Base-by-base conservation (phyloP, 1,140 invertebrate genomes). In the Orius laevigatus region DNA sequence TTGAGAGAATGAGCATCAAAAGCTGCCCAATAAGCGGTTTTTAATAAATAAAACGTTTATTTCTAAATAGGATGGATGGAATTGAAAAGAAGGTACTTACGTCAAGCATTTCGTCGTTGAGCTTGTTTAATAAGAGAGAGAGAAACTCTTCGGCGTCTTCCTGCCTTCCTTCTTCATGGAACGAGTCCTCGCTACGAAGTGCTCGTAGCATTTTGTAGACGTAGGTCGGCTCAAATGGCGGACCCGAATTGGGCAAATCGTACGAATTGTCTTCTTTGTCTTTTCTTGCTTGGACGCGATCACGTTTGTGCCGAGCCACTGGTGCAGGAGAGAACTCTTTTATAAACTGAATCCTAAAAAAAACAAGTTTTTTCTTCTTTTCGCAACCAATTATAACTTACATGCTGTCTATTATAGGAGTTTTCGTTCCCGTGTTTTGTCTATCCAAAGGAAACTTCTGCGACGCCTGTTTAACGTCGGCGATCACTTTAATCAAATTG, bases 131-230 rank as follows among this genome's bases (percentile, higher is more conserved):
- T 41, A 96, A 70, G 65, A 83, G 91, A 10, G 84, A 84, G 1
- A 95, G 70, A 64, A 95, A 95, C 59, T 95, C 91, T 64, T 95
- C 91, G 0, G 91, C 91, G 68, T 95, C 91, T 63, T 95, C 89
- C 62, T 95, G 88, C 6, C 85, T 66, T 4, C 85, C 87, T 66
- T 86, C 82, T 33, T 43, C 70, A 42, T 74, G 70, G 58, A 76
- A 76, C 15, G 68, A 73, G 53, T 78, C 78, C 32, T 76, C 77
- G 31, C 76, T 72, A 16, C 82, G 76, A 8, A 84, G 79, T 46
- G 76, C 63, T 50, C 71, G 74, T 53, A 92, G 70, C 65, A 91
- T 79, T 53, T 80, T 79, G 59, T 88, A 86, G 14, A 90, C 78
- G 54, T 80, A 81, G 19, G 70, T 71, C 11, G 87, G 85, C 62